Evolutionary conservation across 2,888 invertebrate genomes (phyloP), one percentile per base, ranked within the genome.

Genomic region (Standfussiana lucernea): DNA sequence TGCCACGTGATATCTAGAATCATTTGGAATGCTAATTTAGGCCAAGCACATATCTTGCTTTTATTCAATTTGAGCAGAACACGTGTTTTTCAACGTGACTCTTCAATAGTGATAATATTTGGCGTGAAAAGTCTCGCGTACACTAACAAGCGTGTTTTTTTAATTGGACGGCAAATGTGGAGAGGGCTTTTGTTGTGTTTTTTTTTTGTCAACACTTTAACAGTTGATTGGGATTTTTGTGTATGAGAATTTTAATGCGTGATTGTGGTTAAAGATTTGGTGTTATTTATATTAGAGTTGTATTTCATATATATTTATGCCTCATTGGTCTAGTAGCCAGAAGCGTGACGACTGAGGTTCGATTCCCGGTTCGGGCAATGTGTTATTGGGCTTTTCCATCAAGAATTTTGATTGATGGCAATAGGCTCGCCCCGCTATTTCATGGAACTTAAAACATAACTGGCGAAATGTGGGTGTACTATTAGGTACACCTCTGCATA

Each of bases 51-150:
- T 72, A 75, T 69, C 71, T 61, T 53, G 76, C 79, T 83, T 77
- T 86, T 83, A 86, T 83, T 86, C 86, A 83, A 83, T 83, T 78
- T 69, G 56, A 77, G 15, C 32, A 32, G 64, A 42, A 28, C 76
- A 37, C 70, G 86, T 83, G 86, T 64, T 32, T 65, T 35, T 28
- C 40, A 71, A 86, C 86, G 86, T 86, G 83, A 78, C 82, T 35
- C 21, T 18, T 65, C 18, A 56, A 50, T 62, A 15, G 21, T 45
- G 40, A 61, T 68, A 56, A 86, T 75, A 83, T 86, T 83, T 45
- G 71, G 79, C 61, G 68, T 69, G 53, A 61, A 73, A 71, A 72
- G 78, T 32, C 73, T 72, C 18, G 59, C 28, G 11, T 56, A 77
- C 47, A 76, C 53, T 59, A 50, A 56, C 28, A 47, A 42, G 21